A percentile compares a stretch with the other conserved stretches of the same genome.
Evolutionary conservation across 2,113 vertebrate genomes (phyloP).

Genomic region (Vulpes lagopus): DNA sequence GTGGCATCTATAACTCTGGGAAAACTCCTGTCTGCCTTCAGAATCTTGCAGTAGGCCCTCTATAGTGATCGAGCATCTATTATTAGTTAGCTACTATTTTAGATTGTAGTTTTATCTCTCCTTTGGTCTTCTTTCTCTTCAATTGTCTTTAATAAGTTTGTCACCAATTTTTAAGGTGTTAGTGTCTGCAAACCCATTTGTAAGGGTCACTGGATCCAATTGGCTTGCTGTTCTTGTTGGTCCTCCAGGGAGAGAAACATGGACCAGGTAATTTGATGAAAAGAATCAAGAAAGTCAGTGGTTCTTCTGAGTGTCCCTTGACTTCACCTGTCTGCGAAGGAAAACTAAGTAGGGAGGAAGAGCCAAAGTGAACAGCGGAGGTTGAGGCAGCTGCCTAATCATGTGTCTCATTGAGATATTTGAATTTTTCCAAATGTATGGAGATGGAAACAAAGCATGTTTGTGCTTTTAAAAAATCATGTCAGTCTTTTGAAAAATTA

Average conservation of each 20-base stretch:
- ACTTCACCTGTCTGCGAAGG: background rate
- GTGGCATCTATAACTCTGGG: accelerated
- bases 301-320: background rate
- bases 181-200: background rate
- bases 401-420: background rate
- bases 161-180: background rate
- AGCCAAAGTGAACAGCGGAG: background rate
- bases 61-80: background rate
- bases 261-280: background rate
- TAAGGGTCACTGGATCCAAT: background rate
- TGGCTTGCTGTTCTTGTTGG: background rate
- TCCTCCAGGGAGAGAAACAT: background rate
- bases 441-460: background rate
- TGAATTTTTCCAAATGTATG: background rate
- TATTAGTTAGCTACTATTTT: background rate
- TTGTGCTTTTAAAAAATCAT: background rate
- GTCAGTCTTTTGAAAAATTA: background rate
- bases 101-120: background rate
- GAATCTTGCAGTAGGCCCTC: background rate
- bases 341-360: background rate
- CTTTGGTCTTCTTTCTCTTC: background rate
- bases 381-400: too few species aligned
- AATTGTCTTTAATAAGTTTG: background rate
- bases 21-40: background rate
- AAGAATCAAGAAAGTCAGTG: background rate